Conservation (phyloP, 1,140 invertebrate species). For the Zaprionus camerounensis region DNA sequence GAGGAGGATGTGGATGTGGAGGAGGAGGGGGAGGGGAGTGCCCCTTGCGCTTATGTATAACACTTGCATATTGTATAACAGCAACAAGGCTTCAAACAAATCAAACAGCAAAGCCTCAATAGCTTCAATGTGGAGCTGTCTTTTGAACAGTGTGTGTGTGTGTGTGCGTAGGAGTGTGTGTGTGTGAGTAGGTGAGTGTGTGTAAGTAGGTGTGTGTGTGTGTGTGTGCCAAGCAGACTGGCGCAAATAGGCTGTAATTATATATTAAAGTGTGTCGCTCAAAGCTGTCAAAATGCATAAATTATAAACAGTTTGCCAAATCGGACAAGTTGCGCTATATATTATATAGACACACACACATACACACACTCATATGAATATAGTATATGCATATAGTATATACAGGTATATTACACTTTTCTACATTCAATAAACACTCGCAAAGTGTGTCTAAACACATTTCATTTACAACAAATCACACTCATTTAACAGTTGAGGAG, state of each 20-base stretch:
- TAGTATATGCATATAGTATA: neutral
- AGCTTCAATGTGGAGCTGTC: too few species aligned
- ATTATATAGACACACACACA: neutral
- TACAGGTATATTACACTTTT: neutral
- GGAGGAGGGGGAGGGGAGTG: constrained; percentile 3
- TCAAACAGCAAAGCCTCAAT: too few species aligned
- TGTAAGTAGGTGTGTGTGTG: too few species aligned
- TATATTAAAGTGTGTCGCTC: neutral
- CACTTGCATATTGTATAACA: constrained; percentile 37
- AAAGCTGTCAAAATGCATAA: neutral
- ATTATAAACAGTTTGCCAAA: too few species aligned
- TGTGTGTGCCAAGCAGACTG: neutral
- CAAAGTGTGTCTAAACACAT: too few species aligned
- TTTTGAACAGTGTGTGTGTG: too few species aligned
- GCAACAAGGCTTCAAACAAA: constrained; percentile 8
- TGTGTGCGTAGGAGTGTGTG: too few species aligned
- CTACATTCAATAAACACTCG: neutral
- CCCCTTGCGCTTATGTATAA: constrained; percentile 32
- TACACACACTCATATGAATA: neutral
- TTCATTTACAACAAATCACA: too few species aligned
- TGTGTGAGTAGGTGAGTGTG: too few species aligned
- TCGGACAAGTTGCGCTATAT: neutral
- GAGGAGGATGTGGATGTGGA: neutral
- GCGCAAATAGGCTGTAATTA: neutral
- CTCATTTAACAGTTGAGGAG: too few species aligned